Conservation (phyloP, 2,888 invertebrate genomes). For the Deilephila porcellus region DNA sequence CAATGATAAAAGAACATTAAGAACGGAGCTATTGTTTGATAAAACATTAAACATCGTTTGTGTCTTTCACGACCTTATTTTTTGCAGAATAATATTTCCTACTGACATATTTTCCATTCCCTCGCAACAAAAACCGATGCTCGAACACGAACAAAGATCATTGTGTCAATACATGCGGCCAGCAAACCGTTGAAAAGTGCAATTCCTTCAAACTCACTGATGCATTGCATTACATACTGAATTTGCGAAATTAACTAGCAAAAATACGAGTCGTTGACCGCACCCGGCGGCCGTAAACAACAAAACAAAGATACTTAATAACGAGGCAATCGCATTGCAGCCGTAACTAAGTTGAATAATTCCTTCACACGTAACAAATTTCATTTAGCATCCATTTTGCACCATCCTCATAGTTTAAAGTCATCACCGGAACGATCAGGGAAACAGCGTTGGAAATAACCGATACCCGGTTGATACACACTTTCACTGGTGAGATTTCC, state of each 20-base stretch:
- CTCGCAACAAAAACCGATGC: background rate
- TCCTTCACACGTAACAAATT: conserved; percentile 18
- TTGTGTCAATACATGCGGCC: conserved; percentile 22
- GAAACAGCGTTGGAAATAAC: conserved; percentile 24
- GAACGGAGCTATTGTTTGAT: background rate
- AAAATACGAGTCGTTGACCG: conserved; percentile 4
- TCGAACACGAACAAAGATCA: conserved; percentile 5
- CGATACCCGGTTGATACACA: conserved; percentile 30
- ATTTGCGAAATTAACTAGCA: conserved; percentile 26
- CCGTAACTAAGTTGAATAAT: conserved; percentile 32
- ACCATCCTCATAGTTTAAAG: conserved; percentile 22
- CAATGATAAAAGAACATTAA: conserved; percentile 3
- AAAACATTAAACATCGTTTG: background rate
- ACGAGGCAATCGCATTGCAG: conserved; percentile 20
- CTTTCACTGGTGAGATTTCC: conserved; percentile 44
- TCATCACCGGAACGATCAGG: conserved; percentile 26
- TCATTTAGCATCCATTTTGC: conserved; percentile 26
- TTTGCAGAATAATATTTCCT: background rate
- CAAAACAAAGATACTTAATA: conserved; percentile 15
- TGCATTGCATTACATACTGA: conserved; percentile 24
- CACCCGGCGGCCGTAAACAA: conserved; percentile 10
- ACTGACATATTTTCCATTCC: background rate
- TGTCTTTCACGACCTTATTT: background rate
- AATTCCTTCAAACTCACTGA: conserved; percentile 20
- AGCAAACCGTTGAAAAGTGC: conserved; percentile 23